Base-by-base conservation (phyloP, 2,797 vertebrate genomes). In the Takifugu rubripes region DNA sequence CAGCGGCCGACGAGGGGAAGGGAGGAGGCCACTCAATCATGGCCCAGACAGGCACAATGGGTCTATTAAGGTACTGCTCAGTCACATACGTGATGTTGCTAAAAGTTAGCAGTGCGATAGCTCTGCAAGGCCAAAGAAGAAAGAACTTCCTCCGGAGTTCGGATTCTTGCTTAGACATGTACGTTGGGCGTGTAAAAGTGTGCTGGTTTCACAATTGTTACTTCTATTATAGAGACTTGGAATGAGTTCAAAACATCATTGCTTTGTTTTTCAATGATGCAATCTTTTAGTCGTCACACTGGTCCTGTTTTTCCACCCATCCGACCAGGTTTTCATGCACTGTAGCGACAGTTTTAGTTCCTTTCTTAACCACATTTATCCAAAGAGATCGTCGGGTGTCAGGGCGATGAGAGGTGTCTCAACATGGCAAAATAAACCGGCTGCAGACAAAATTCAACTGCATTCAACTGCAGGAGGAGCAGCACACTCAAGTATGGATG, bases 1-100 rank as follows among this genome's bases (percentile, higher is more conserved):
- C 61, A 46, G 70, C 6, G 3, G 63, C 59, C 46, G 54, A 58
- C 45, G 54, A 66, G 42, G 58, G 56, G 59, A 58, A 61, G 66
- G 78, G 83, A 75, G 64, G 59, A 65, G 68, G 69, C 55, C 52
- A 48, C 47, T 59, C 57, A 64, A 61, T 45, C 27, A 10, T 65
- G 66, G 61, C 66, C 59, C 53, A 58, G 71, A 75, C 58, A 66
- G 55, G 31, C 11, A 73, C 58, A 68, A 66, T 68, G 52, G 64
- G 33, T 25, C 29, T 48, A 49, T 63, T 54, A 6, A 12, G 27
- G 16, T 51, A 7, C 29, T 25, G 48, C 27, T 33, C 33, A 33
- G 33, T 33, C 33, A 33, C 2, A 29, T 7, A 7, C 27, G 4
- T 29, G 1, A 29, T 7, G 27, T 29, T 29, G 27, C 27, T 29